Evolutionary conservation across 2,797 vertebrate genomes (phyloP).

Genomic region (Pipistrellus nathusii): DNA sequence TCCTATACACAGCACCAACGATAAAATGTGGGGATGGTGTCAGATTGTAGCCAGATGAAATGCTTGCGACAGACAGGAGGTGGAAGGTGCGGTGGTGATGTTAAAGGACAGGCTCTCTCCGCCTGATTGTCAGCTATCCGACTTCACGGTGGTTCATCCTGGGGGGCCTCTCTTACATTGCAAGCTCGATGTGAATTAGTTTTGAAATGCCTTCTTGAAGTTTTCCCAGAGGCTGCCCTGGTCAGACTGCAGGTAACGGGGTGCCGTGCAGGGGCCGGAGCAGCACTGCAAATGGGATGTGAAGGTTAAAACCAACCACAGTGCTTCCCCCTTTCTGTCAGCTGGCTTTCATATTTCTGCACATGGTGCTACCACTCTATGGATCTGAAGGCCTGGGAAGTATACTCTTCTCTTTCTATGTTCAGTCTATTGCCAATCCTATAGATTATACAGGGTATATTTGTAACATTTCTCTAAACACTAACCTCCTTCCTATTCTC

Average conservation of each 20-base stretch:
- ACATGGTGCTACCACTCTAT: not conserved
- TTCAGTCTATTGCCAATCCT: not conserved
- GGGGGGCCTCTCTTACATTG: not conserved
- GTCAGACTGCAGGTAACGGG: not conserved
- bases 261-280: not conserved
- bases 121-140: not conserved
- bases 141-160: not conserved
- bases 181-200: not conserved
- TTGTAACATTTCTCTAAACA: constrained; percentile 16
- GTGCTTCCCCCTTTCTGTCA: not conserved
- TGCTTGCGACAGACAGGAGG: not conserved
- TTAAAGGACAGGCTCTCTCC: not conserved
- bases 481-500: not conserved
- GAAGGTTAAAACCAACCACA: not conserved
- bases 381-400: not conserved
- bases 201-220: constrained; percentile 18
- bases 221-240: not conserved
- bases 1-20: not conserved
- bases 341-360: not conserved
- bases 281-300: not conserved
- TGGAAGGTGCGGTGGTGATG: not conserved
- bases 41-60: not conserved
- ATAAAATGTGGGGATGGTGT: constrained; percentile 19
- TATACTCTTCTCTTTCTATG: not conserved
- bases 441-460: not conserved